A percentile compares a stretch with the other conserved stretches of the same genome.
Conservation (phyloP, 2,888 invertebrate genomes). For the Craniophora ligustri region DNA sequence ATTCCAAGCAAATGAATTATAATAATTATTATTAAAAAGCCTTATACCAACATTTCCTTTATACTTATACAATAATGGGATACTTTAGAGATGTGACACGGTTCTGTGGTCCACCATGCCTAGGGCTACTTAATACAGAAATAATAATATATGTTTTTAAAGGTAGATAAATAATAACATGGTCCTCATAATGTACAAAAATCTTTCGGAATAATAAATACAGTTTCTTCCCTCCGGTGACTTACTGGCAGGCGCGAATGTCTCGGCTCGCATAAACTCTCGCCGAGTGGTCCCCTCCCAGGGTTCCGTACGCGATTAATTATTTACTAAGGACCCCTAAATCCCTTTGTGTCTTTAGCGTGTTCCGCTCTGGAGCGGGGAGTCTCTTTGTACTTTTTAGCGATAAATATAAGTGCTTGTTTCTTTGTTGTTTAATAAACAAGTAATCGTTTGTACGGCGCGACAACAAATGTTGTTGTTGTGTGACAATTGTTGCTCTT, state of each 20-base stretch:
- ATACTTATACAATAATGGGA: too few species aligned
- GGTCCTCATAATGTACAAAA: constrained; percentile 1
- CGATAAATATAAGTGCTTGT: constrained; percentile 28
- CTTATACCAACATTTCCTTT: too few species aligned
- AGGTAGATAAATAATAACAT: neutral
- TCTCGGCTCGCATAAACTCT: constrained; percentile 37
- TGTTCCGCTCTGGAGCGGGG: constrained; percentile 17
- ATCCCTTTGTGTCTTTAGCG: constrained; percentile 24
- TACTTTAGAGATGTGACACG: too few species aligned
- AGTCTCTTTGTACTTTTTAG: constrained; percentile 36
- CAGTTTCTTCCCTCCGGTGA: neutral
- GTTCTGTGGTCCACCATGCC: too few species aligned
- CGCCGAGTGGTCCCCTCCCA: constrained; percentile 21
- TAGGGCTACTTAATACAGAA: too few species aligned
- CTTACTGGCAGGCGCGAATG: constrained; percentile 10
- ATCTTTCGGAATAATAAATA: neutral
- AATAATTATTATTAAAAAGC: too few species aligned
- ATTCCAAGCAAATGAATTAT: too few species aligned
- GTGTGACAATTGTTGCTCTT: neutral
- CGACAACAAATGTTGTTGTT: constrained; percentile 14
- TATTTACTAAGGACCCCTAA: constrained; percentile 48
- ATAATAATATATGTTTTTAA: too few species aligned
- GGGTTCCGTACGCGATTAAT: constrained; percentile 46
- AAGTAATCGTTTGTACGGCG: constrained; percentile 6
- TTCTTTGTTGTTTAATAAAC: constrained; percentile 16